Percentiles rank a stretch among this genome's conserved stretches.
Evolutionary conservation across 2,888 invertebrate species (phyloP).

Genomic region (Tachystola acroxantha): DNA sequence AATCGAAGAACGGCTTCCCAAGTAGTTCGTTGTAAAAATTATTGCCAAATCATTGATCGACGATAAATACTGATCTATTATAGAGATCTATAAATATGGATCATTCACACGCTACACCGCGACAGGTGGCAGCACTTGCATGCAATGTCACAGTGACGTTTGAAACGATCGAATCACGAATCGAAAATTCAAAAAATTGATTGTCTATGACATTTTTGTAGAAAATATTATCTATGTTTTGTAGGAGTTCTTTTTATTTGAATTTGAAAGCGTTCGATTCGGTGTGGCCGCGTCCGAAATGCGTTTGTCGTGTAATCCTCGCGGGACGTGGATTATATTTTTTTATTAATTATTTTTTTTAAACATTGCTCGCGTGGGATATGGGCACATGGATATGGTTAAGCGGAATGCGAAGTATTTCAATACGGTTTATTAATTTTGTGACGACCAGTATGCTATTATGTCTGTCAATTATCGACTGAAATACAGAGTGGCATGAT

Average conservation of each 20-base stretch:
- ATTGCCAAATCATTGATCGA: slow-evolving; percentile 68
- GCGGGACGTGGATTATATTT: slow-evolving; percentile 65
- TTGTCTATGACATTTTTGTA: slow-evolving; percentile 1
- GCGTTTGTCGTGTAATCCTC: slow-evolving; percentile 77
- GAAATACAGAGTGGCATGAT: no score
- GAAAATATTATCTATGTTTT: slow-evolving; percentile 29
- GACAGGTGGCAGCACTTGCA: slow-evolving; percentile 60
- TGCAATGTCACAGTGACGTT: slow-evolving; percentile 34
- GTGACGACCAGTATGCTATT: slow-evolving; percentile 49
- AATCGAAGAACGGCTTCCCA: slow-evolving; percentile 41
- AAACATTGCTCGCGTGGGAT: slow-evolving; percentile 60
- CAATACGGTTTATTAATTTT: slow-evolving; percentile 47
- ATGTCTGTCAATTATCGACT: no score
- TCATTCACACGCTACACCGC: slow-evolving; percentile 51
- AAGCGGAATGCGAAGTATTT: slow-evolving; percentile 29
- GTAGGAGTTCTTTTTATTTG: slow-evolving; percentile 39
- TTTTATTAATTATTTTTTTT: slow-evolving; percentile 61
- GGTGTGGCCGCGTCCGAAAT: slow-evolving; percentile 71
- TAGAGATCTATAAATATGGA: slow-evolving; percentile 16
- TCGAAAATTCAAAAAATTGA: slow-evolving; percentile 26
- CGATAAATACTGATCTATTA: slow-evolving; percentile 48
- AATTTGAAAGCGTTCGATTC: slow-evolving; percentile 55
- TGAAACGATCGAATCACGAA: slow-evolving; percentile 44
- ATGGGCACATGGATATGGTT: slow-evolving; percentile 47
- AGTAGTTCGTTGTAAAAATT: slow-evolving; percentile 54